These are phyloP conservation scores for Sinella curviseta DNA, from an alignment of 1,140 invertebrate species.

Conservation along the genomic window DNA sequence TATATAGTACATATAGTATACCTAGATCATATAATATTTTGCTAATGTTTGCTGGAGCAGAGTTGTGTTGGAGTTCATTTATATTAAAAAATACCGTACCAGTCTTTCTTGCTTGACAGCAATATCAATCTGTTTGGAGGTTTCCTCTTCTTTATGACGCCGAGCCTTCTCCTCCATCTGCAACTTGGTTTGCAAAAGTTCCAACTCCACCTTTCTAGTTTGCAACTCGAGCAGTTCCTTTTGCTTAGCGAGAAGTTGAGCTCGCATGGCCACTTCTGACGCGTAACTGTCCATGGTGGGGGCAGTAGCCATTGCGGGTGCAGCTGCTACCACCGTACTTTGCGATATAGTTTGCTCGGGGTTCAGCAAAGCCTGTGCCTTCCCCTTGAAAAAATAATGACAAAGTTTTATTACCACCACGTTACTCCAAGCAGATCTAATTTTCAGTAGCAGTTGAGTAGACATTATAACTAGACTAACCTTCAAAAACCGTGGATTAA, in stretches of 20 bases:
- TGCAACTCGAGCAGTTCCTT: conserved; percentile 80
- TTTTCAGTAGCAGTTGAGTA: no score
- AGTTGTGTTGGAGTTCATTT: not conserved
- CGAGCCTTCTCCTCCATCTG: conserved; percentile 68
- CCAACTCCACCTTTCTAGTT: conserved; percentile 80
- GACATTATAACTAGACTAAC: conserved; percentile 45
- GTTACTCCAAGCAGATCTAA: no score
- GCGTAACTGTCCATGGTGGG: conserved; percentile 54
- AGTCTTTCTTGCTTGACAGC: not conserved
- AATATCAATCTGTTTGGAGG: not conserved
- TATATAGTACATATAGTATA: no score
- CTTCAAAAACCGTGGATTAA: conserved; percentile 88
- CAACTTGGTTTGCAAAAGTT: conserved; percentile 76
- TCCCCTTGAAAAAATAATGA: not conserved
- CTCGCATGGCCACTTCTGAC: conserved; percentile 67
- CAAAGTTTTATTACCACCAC: not conserved
- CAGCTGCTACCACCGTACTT: not conserved
- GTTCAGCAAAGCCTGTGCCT: not conserved
- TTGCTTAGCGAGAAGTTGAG: conserved; percentile 74
- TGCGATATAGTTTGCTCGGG: not conserved
- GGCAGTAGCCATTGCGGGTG: no score
- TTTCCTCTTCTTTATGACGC: conserved; percentile 3
- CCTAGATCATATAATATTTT: not conserved
- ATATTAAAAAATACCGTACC: not conserved
- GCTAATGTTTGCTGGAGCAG: not conserved